A percentile compares a stretch with the other conserved stretches of the same genome.
phyloP scores from a whole-genome alignment of 2,113 vertebrate genomes.

The Todiramphus saurophagus region DNA sequence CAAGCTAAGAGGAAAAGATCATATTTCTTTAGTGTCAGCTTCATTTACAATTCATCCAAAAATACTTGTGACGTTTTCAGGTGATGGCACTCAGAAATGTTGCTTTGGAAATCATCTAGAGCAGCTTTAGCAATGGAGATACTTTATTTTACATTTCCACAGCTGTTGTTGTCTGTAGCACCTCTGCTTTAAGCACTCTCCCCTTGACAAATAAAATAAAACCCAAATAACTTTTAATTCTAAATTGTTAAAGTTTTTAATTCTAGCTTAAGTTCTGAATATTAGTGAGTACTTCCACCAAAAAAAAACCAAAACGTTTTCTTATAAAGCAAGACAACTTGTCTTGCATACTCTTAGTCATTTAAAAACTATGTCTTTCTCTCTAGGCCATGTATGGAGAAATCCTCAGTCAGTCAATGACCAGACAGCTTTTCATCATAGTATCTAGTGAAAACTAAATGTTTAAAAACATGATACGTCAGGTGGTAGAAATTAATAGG shows the following conservation, averaged over 20 bases:
- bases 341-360: not conserved
- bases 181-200: not conserved
- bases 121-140: not conserved
- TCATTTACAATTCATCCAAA: not conserved
- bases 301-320: not conserved
- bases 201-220: not conserved
- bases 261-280: not conserved
- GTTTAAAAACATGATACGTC: not conserved
- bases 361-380: not conserved
- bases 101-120: not conserved
- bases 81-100: not conserved
- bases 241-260: not conserved
- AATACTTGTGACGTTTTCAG: not conserved
- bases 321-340: not conserved
- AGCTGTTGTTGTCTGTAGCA: not conserved
- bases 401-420: not conserved
- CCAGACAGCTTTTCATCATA: not conserved
- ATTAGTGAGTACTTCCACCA: not conserved
- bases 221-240: not conserved
- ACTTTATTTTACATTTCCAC: not conserved
- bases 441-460: not conserved
- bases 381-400: not conserved
- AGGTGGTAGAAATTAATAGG: not conserved
- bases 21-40: not conserved
- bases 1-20: not conserved